Conservation (phyloP, 2,797 vertebrate genomes). For the Myotis findleyi region DNA sequence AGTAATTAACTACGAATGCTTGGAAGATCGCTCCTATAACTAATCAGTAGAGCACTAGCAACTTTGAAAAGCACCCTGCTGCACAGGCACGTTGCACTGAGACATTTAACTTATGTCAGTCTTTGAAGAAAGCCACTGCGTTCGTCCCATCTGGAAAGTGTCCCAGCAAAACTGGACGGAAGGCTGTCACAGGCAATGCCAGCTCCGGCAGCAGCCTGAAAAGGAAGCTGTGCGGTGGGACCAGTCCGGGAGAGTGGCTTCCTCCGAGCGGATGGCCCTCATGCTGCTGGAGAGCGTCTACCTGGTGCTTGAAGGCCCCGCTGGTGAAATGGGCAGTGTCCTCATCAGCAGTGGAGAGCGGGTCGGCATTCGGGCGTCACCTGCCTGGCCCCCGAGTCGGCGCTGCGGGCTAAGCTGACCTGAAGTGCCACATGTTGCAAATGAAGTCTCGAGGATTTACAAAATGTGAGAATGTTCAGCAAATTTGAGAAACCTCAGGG, state of each 20-base stretch:
- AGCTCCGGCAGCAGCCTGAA: not conserved
- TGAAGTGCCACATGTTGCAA: slow-evolving; percentile 59
- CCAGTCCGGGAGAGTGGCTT: slow-evolving; percentile 31
- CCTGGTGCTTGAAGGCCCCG: not conserved
- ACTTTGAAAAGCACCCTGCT: not conserved
- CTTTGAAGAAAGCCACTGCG: not conserved
- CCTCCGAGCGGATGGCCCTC: not conserved
- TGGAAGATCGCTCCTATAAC: not conserved
- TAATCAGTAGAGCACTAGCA: not conserved
- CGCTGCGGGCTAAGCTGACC: not conserved
- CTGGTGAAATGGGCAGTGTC: slow-evolving; percentile 60
- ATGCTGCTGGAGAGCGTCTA: not conserved
- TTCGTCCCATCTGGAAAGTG: not conserved
- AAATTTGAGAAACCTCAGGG: slow-evolving; percentile 29
- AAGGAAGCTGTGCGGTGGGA: not conserved
- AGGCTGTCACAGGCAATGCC: not conserved
- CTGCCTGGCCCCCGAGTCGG: not conserved
- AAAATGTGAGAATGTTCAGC: slow-evolving; percentile 32
- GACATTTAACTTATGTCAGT: not conserved
- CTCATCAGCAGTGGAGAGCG: not conserved
- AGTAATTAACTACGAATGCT: not conserved
- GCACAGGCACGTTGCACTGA: not conserved
- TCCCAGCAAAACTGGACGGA: not conserved
- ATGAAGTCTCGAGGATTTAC: slow-evolving; percentile 31
- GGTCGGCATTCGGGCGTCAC: not conserved